Evolutionary conservation across 2,888 invertebrate genomes (phyloP), one percentile per base, ranked within the genome.

Genomic region (Crossocerus cetratus): DNA sequence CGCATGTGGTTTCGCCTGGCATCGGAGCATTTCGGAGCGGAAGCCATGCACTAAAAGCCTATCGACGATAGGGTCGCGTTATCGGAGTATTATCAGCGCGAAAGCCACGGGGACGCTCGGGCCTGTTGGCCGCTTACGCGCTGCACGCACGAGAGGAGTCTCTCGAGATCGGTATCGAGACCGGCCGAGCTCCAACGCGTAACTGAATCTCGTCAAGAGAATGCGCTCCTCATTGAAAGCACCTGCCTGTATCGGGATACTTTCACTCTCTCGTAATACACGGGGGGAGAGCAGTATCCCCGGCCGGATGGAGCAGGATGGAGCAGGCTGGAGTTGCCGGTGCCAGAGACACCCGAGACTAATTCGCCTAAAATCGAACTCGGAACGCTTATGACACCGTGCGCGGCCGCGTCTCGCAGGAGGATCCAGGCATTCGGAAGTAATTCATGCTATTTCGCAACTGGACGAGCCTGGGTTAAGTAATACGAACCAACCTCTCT

Each of bases 221-320:
- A 65, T 58, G 58, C 66, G 64, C 74, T 77, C 60, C 56, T 56
- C 68, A 65, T 77, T 72, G 75, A 70, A 73, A 80, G 71, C 73
- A 80, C 64, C 73, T 76, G 80, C 54, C 56, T 58, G 32, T 66
- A 67, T 63, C 67, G 65, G 55, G 22, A 49, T 42, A 69, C 80
- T 80, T 80, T 80, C 80, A 80, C 80, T 80, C 77, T 80, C 77
- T 68, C 71, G 65, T 63, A 66, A 80, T 68, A 63, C 75, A n/a
- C n/a, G n/a, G n/a, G 61, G 57, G 62, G 21, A 76, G 49, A 49
- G 49, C 49, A 49, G 49, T 16, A 49, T 16, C 49, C 49, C 32
- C 11, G 32, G 5, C 49, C 49, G 49, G 16, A 49, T 49, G n/a
- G 13, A 14, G 16, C 16, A 14, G 4, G 49, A 4, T 16, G 49